Percentiles rank a stretch among this genome's conserved stretches.
Conservation (phyloP, 2,797 vertebrate species). For the Hyperoplus lanceolatus region DNA sequence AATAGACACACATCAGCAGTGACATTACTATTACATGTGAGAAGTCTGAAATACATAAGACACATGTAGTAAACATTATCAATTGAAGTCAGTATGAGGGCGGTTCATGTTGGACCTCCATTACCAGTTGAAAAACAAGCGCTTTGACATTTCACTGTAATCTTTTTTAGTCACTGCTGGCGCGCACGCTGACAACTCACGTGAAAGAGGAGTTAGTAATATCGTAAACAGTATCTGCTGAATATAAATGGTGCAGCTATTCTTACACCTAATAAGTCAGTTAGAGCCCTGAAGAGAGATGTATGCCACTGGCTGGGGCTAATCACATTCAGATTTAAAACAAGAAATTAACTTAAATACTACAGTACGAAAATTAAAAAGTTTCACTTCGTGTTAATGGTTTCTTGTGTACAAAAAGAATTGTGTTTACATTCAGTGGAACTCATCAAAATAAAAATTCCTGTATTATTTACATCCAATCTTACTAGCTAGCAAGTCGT, state of each 20-base stretch:
- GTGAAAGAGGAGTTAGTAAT: slow-evolving; percentile 14
- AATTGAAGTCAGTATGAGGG: slow-evolving; percentile 11
- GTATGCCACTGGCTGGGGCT: neutral
- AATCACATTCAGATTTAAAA: slow-evolving; percentile 6
- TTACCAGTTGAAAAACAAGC: slow-evolving; percentile 1
- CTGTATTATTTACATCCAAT: neutral
- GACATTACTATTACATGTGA: slow-evolving; percentile 55
- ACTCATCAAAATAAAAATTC: neutral
- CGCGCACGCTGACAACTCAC: slow-evolving; percentile 5
- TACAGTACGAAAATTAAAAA: neutral
- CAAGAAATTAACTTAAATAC: too few species aligned
- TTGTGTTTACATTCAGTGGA: neutral
- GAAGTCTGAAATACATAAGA: slow-evolving; percentile 28
- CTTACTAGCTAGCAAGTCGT: neutral
- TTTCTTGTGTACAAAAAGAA: neutral
- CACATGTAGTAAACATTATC: slow-evolving; percentile 10
- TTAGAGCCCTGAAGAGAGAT: neutral
- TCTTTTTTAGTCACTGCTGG: neutral
- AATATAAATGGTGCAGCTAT: slow-evolving; percentile 42
- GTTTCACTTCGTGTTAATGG: neutral
- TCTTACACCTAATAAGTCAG: slow-evolving; percentile 30
- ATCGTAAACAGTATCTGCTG: slow-evolving; percentile 24
- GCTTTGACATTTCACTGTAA: slow-evolving; percentile 10
- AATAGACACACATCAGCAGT: slow-evolving; percentile 51
- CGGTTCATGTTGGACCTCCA: neutral